These are phyloP conservation scores for Propithecus coquereli DNA, from an alignment of 2,113 vertebrate genomes.

Conservation along the genomic window DNA sequence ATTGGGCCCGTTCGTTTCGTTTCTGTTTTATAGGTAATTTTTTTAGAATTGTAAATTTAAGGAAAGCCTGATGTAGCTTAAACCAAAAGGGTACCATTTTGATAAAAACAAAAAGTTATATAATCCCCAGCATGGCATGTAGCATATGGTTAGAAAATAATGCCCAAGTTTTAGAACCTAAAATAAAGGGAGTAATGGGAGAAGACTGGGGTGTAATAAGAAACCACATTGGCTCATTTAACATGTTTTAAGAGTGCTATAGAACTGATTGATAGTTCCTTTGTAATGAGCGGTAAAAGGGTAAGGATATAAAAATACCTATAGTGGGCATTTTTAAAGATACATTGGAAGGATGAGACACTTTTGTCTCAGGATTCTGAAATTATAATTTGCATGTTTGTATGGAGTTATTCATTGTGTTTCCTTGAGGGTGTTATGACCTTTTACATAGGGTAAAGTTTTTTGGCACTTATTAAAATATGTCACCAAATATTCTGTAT, in stretches of 20 bases:
- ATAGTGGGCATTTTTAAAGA: slow-evolving; percentile 67
- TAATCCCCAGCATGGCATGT: slow-evolving; percentile 57
- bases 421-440: slow-evolving; percentile 58
- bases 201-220: slow-evolving; percentile 60
- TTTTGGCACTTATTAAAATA: slow-evolving; percentile 44
- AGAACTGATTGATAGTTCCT: slow-evolving; percentile 65
- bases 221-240: slow-evolving; percentile 64
- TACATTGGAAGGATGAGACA: slow-evolving; percentile 50
- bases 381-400: slow-evolving; percentile 64
- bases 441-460: slow-evolving; percentile 49
- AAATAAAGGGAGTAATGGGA: slow-evolving; percentile 51
- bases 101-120: slow-evolving; percentile 70
- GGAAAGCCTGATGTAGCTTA: slow-evolving; percentile 55
- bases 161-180: slow-evolving; percentile 55
- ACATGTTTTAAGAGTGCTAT: slow-evolving; percentile 58
- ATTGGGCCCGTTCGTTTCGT: slow-evolving; percentile 56
- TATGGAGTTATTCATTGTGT: slow-evolving; percentile 51
- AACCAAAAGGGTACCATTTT: slow-evolving; percentile 70
- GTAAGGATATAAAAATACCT: slow-evolving; percentile 68
- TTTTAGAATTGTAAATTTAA: slow-evolving; percentile 71
- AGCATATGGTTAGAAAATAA: slow-evolving; percentile 75
- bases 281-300: slow-evolving; percentile 67
- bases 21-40: slow-evolving; percentile 60
- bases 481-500: neutral
- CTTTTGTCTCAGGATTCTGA: slow-evolving; percentile 49